Evolutionary conservation across 2,888 invertebrate genomes (phyloP), one percentile per base, ranked within the genome.

Genomic region (Apocheima hispidaria): DNA sequence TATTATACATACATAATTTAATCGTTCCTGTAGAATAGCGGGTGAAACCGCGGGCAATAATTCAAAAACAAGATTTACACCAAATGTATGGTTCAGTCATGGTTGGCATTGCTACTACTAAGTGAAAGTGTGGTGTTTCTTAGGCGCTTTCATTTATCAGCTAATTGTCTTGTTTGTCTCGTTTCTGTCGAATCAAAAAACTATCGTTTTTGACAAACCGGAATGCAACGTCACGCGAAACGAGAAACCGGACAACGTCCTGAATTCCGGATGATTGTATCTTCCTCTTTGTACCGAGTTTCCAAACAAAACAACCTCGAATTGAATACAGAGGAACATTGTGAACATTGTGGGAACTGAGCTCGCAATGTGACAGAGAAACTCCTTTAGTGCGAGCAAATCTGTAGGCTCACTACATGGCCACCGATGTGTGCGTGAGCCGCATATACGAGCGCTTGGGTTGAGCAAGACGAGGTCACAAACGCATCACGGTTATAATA

Each of bases 311-410:
- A 51, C 50, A 12, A 38, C 38, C 18, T 4, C 18, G 28, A 38
- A 51, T 51, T 51, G 51, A 51, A 51, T 51, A 40, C 51, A 40
- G 51, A 38, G 49, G 46, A 12, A 44, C 30, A 20, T 26, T 26
- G 4, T 14, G 4, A 1, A n/a, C n/a, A n/a, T n/a, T n/a, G n/a
- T n/a, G n/a, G n/a, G n/a, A 12, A 46, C n/a, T 33, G 46, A 46
- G 43, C 9, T 2, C 30, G 9, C 5, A 6, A 30, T 46, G 0
- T 18, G 4, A 12, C 46, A 46, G 46, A 46, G 30, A 4, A 6
- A 20, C 6, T n/a, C 6, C 20, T 30, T 7, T 18, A 5, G 18
- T n/a, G 5, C 12, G 2, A 4, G 20, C n/a, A 12, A 20, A 4
- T 12, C 10, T 1, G 5, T 1, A 12, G 12, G 21, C n/a, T 10